Percentiles rank a stretch among this genome's conserved stretches.
Conservation (phyloP, 2,113 vertebrate genomes). For the Pipa parva region DNA sequence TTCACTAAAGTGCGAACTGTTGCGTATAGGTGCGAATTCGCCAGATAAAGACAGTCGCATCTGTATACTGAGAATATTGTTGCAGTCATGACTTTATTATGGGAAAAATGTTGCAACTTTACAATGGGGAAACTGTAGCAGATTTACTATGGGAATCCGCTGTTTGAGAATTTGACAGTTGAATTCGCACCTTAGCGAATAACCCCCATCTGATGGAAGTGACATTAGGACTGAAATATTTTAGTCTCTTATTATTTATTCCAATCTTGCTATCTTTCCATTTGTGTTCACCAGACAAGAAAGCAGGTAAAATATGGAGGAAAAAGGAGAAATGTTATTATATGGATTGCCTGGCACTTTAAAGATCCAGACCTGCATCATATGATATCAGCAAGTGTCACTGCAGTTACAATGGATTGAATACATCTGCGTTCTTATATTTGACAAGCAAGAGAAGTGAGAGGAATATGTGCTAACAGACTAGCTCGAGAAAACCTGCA, state of each 20-base stretch:
- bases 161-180: no score
- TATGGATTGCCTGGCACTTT: conserved; percentile 47
- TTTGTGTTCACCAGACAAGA: conserved; percentile 43
- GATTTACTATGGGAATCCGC: no score
- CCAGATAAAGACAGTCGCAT: no score
- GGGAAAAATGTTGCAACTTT: no score
- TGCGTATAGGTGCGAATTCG: no score
- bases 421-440: conserved; percentile 10
- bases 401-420: conserved; percentile 17
- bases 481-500: neutral
- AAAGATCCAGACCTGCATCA: conserved; percentile 46
- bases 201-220: no score
- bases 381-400: conserved; percentile 25
- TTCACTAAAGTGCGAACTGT: no score
- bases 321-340: conserved; percentile 55
- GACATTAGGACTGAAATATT: no score
- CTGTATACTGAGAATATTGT: no score
- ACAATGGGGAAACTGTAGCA: no score
- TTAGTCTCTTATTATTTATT: conserved; percentile 13
- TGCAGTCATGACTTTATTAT: no score
- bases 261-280: conserved; percentile 47
- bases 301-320: conserved; percentile 41
- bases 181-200: no score
- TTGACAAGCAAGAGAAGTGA: conserved; percentile 45
- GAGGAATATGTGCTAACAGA: conserved; percentile 40